Evolutionary conservation across 2,888 invertebrate species (phyloP), one percentile per base, ranked within the genome.

Genomic region (Elegia similella): DNA sequence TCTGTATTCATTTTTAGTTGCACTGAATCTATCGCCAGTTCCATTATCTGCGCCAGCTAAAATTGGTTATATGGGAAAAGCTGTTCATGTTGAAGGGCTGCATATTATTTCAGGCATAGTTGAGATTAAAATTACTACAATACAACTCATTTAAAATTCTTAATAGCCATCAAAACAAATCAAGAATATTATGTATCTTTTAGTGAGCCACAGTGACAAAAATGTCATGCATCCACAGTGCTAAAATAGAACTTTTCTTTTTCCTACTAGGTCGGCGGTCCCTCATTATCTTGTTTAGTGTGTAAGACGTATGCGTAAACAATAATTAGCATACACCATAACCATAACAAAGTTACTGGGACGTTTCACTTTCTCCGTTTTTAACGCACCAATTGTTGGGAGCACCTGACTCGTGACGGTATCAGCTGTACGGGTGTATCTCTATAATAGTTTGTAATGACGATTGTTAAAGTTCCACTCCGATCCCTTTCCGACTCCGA

Each of bases 311-410:
- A 32, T 12, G 29, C 55, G 56, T 57, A 56, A 60, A 59, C 58
- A 55, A 52, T 60, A 59, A 78, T 79, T 76, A 78, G 65, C 74
- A 72, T 75, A 71, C 2, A 23, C 65, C 38, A 38, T n/a, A 12
- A 61, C 71, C 66, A 70, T 67, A 67, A 65, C 62, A 62, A 61
- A 56, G 48, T 34, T 42, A 56, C 48, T 48, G 17, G 42, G 59
- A 59, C 65, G 62, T 10, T 59, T 75, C 72, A 80, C 84, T 84
- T 84, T 84, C 83, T 74, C 80, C 61, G 59, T 57, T 72, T 66
- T 69, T 70, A 66, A 84, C 73, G 84, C 80, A 80, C 83, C 80
- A 82, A 82, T 80, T 85, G 82, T 80, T 84, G 73, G 68, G 55
- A 67, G 80, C 76, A 78, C 79, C 82, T 83, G 81, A 62, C 70